Percentiles rank a stretch among this genome's conserved stretches.
These are phyloP conservation scores for Mythimna albipuncta DNA, from an alignment of 2,888 invertebrate genomes.

Conservation along the genomic window DNA sequence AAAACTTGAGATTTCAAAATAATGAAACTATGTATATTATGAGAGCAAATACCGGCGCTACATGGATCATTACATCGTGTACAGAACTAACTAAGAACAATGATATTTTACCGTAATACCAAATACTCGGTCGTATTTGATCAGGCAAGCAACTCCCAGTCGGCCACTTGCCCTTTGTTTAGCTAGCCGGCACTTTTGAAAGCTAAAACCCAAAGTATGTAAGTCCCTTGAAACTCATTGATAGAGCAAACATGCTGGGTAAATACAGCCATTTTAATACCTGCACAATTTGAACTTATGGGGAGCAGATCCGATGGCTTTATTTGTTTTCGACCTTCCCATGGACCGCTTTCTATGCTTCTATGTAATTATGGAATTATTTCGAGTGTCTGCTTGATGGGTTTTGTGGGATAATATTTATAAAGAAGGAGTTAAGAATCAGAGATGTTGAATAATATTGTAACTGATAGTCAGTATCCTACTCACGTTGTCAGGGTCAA, in stretches of 20 bases:
- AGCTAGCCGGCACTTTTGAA: constrained; percentile 88
- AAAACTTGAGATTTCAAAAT: constrained; percentile 1
- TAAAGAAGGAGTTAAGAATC: constrained; percentile 20
- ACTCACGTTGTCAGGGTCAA: constrained; percentile 48
- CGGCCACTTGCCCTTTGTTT: constrained; percentile 84
- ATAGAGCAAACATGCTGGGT: constrained; percentile 83
- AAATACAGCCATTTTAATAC: constrained; percentile 86
- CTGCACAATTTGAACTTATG: constrained; percentile 87
- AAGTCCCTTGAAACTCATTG: constrained; percentile 87
- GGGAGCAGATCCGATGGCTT: constrained; percentile 84
- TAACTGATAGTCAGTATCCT: constrained; percentile 27
- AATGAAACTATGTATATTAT: constrained; percentile 39
- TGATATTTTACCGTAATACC: constrained; percentile 83
- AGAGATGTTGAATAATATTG: constrained; percentile 11
- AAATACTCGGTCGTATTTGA: constrained; percentile 82
- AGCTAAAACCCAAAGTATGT: constrained; percentile 90
- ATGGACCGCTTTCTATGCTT: constrained; percentile 75
- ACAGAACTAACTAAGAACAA: constrained; percentile 77
- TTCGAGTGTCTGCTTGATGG: constrained; percentile 49
- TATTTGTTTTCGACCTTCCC: constrained; percentile 79
- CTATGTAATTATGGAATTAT: constrained; percentile 66
- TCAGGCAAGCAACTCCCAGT: constrained; percentile 83
- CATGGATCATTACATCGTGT: constrained; percentile 74
- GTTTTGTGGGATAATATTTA: constrained; percentile 47
- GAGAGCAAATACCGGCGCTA: constrained; percentile 58